Conservation (phyloP, 2,113 vertebrate species). For the Gymnocephalus cernua region DNA sequence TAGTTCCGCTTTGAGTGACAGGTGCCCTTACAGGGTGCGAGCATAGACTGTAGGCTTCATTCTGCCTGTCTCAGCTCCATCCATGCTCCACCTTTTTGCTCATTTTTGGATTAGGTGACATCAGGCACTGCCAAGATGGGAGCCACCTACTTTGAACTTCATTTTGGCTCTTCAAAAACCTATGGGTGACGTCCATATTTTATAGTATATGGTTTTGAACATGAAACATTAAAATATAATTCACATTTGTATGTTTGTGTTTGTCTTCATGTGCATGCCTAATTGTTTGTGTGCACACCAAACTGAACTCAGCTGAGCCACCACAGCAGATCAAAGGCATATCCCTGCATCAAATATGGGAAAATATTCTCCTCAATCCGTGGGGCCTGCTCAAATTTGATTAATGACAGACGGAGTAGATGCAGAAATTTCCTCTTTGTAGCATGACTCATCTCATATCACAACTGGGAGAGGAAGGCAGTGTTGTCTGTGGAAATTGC, state of each 20-base stretch:
- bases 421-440: constrained; percentile 16
- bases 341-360: constrained; percentile 38
- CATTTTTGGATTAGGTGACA: no score
- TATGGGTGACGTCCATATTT: no score
- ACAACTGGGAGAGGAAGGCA: constrained; percentile 34
- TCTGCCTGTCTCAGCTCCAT: no score
- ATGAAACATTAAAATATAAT: constrained; percentile 7
- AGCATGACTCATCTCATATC: constrained; percentile 26
- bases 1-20: no score
- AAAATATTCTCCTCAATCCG: constrained; percentile 49
- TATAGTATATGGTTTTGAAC: neutral
- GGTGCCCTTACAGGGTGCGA: no score
- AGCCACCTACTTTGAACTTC: no score
- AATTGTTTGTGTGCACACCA: constrained; percentile 26
- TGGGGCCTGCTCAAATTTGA: constrained; percentile 25
- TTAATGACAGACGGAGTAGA: constrained; percentile 40
- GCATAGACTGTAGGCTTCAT: no score
- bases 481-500: constrained; percentile 37
- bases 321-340: constrained; percentile 55
- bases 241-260: constrained; percentile 5
- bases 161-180: no score
- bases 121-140: no score
- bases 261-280: constrained; percentile 11
- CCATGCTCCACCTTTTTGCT: no score
- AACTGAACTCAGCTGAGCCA: constrained; percentile 41